These are phyloP conservation scores for Trissoscelio sp. DNA, from an alignment of 2,888 invertebrate genomes.

Conservation along the genomic window DNA sequence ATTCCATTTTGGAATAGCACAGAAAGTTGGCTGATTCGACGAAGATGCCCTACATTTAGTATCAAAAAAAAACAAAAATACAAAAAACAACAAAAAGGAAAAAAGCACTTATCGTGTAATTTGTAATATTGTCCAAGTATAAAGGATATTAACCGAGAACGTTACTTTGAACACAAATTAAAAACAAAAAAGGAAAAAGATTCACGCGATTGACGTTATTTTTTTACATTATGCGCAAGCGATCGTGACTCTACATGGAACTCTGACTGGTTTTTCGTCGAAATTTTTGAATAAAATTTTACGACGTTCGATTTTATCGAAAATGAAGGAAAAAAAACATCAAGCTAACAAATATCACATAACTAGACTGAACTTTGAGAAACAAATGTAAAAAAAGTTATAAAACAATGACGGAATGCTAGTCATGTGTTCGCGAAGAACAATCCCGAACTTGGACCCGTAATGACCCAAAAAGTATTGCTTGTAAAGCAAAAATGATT, in stretches of 20 bases:
- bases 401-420: slow-evolving; percentile 14
- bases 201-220: slow-evolving; percentile 46
- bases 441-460: slow-evolving; percentile 17
- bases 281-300: slow-evolving; percentile 50
- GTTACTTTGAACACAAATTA: slow-evolving; percentile 33
- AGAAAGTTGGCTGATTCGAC: slow-evolving; percentile 41
- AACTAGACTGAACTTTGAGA: slow-evolving; percentile 41
- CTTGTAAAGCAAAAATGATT: slow-evolving; percentile 49
- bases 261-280: slow-evolving; percentile 26
- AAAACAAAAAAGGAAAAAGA: slow-evolving; percentile 24
- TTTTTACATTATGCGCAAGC: slow-evolving; percentile 38
- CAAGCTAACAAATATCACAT: slow-evolving; percentile 29
- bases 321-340: not conserved
- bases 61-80: slow-evolving; percentile 24
- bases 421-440: slow-evolving; percentile 23
- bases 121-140: slow-evolving; percentile 41
- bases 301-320: slow-evolving; percentile 15
- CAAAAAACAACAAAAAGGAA: not conserved
- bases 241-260: not conserved
- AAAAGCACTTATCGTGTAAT: slow-evolving; percentile 12
- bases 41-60: slow-evolving; percentile 48
- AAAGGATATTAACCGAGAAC: slow-evolving; percentile 14
- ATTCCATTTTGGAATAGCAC: slow-evolving; percentile 39
- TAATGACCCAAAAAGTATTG: slow-evolving; percentile 35
- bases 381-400: slow-evolving; percentile 15